Evolutionary conservation across 1,140 invertebrate species (phyloP).

Genomic region (Philopotamus ludificatus): DNA sequence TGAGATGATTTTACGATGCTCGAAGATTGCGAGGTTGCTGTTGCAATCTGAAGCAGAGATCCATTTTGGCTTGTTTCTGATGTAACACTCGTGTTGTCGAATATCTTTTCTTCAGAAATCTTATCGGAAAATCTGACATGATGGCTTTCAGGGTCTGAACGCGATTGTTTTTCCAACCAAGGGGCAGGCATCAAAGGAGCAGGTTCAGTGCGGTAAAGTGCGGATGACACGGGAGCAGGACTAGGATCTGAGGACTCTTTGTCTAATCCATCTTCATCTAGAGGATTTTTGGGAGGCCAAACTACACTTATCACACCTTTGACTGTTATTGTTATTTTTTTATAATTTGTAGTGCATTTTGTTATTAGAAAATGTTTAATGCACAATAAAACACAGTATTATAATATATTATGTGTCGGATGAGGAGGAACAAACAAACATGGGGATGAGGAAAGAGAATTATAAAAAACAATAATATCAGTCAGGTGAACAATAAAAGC

Average conservation of each 20-base stretch:
- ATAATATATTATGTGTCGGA: slow-evolving; percentile 33
- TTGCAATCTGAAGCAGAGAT: background rate
- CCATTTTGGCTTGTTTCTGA: slow-evolving; percentile 8
- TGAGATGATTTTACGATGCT: slow-evolving; percentile 27
- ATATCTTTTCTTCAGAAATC: slow-evolving; percentile 8
- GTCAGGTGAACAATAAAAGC: slow-evolving; percentile 37
- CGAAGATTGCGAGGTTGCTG: slow-evolving; percentile 19
- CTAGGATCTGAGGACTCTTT: slow-evolving; percentile 43
- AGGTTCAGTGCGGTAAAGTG: slow-evolving; percentile 21
- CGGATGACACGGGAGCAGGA: slow-evolving; percentile 1
- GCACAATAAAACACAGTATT: slow-evolving; percentile 26
- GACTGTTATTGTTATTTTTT: slow-evolving; percentile 46
- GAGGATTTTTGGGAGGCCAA: slow-evolving; percentile 60
- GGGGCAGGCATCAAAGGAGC: slow-evolving; percentile 35
- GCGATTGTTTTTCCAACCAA: slow-evolving; percentile 35
- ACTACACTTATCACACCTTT: slow-evolving; percentile 60
- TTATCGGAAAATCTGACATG: slow-evolving; percentile 37
- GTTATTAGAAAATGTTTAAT: slow-evolving; percentile 22
- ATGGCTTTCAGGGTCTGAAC: slow-evolving; percentile 37
- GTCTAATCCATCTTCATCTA: slow-evolving; percentile 50
- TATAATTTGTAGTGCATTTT: slow-evolving; percentile 16
- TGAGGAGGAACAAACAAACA: slow-evolving; percentile 40
- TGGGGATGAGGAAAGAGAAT: slow-evolving; percentile 43
- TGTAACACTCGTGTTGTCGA: background rate
- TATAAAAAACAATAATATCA: slow-evolving; percentile 40